Evolutionary conservation across 1,140 invertebrate genomes (phyloP), one percentile per base, ranked within the genome.

Genomic region (Sarcophaga peregrina): DNA sequence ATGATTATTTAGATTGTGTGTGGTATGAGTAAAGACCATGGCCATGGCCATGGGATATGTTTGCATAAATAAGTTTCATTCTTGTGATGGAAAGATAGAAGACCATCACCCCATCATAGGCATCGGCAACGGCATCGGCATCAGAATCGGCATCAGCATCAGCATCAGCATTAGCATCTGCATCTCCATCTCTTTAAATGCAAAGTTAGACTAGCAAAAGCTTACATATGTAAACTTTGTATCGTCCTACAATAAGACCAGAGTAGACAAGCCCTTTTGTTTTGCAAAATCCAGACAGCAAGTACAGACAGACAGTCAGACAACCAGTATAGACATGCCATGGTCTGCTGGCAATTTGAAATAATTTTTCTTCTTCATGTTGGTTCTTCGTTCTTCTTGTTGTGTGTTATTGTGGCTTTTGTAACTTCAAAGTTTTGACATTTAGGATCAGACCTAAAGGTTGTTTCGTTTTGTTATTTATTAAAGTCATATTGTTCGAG

Each of bases 381-480:
- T 6, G 17, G 8, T 68, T 20, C 10, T 68, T 68, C n/a, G n/a
- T 68, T 25, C 8, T 68, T 20, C 20, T 25, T 20, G 6, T 68
- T 20, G 17, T 68, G 20, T 58, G 3, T 58, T n/a, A n/a, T n/a
- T 58, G 7, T 5, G 15, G 6, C 54, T n/a, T 58, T 58, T 58
- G 15, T 15, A 2, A 5, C 15, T 15, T 58, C 13, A 58, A 58
- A 25, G 62, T 25, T 20, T 68, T 68, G 62, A 68, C 62, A 20
- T 68, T 68, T 20, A 68, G 20, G 62, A 20, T 68, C 62, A 68
- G 17, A 58, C 62, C 62, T 20, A 20, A 68, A 68, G 62, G 62
- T 68, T 68, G n/a, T 68, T 68, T 68, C 62, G 8, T 68, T 68
- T 62, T 68, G n/a, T 68, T 68, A 68, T 68, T 68, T 68, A 68